Evolutionary conservation across 1,140 invertebrate genomes (phyloP).

Genomic region (Bicyclus anynana): DNA sequence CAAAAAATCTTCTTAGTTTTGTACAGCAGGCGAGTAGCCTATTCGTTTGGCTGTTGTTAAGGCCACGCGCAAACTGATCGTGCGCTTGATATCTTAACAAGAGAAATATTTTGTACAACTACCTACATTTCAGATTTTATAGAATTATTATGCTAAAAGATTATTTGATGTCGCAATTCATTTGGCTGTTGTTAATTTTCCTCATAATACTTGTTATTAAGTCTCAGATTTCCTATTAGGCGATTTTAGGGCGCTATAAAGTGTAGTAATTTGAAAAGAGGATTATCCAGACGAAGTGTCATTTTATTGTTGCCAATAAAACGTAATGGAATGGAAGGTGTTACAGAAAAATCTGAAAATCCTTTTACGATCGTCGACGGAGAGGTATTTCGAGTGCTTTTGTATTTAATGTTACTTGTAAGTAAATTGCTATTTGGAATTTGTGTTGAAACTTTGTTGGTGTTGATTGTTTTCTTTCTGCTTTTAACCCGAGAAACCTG

Average conservation of each 20-base stretch:
- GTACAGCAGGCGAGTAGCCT: too few relatives aligned
- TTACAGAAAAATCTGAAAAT: constrained; percentile 25
- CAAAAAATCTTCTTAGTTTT: too few relatives aligned
- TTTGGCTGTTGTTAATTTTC: background rate
- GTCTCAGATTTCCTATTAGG: background rate
- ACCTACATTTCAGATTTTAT: background rate
- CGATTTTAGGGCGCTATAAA: background rate
- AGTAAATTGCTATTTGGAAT: constrained; percentile 1
- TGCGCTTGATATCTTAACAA: too few relatives aligned
- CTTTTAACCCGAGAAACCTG: too few relatives aligned
- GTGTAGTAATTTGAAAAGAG: constrained; percentile 19
- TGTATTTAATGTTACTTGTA: constrained; percentile 4
- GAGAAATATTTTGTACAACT: too few relatives aligned
- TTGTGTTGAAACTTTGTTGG: background rate
- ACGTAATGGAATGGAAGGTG: constrained; percentile 33
- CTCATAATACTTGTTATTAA: background rate
- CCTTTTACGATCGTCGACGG: constrained; percentile 14
- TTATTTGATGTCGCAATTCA: background rate
- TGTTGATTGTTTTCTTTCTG: too few relatives aligned
- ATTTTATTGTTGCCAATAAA: constrained; percentile 36
- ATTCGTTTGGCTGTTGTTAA: too few relatives aligned
- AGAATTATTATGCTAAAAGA: background rate
- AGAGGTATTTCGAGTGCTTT: background rate
- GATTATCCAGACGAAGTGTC: constrained; percentile 30
- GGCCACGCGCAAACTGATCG: too few relatives aligned